A percentile compares a stretch with the other conserved stretches of the same genome.
Conservation (phyloP, 2,888 invertebrate species). For the Tyria jacobaeae region DNA sequence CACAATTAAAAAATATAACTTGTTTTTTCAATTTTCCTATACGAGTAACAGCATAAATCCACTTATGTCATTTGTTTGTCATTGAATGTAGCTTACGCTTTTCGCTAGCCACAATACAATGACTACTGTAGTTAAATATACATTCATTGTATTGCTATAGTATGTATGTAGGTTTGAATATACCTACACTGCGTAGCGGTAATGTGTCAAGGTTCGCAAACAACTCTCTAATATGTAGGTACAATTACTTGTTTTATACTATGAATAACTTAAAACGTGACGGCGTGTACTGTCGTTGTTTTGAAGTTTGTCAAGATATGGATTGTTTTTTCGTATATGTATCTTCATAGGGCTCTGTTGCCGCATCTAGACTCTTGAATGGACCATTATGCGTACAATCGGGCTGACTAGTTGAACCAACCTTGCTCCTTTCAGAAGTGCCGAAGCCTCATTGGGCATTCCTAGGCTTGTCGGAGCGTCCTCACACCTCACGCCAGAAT, state of each 20-base stretch:
- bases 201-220: constrained; percentile 45
- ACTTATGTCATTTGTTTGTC: constrained; percentile 47
- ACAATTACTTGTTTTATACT: constrained; percentile 19
- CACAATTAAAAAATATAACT: constrained; percentile 20
- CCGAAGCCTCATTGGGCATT: no score
- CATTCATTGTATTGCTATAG: constrained; percentile 9
- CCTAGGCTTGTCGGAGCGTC: no score
- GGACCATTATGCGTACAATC: no score
- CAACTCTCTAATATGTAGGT: constrained; percentile 42
- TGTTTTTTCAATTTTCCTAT: constrained; percentile 22
- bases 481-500: no score
- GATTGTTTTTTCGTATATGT: no score
- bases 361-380: no score
- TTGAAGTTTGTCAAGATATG: no score
- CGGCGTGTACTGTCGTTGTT: not conserved
- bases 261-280: constrained; percentile 9
- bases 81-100: constrained; percentile 43
- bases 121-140: constrained; percentile 27
- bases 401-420: no score
- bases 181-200: constrained; percentile 4
- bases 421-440: no score
- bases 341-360: no score
- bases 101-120: constrained; percentile 37
- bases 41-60: constrained; percentile 37
- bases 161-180: constrained; percentile 7